Percentiles rank a stretch among this genome's conserved stretches.
These are phyloP conservation scores for Promerops cafer DNA, from an alignment of 2,113 vertebrate species.

Conservation along the genomic window DNA sequence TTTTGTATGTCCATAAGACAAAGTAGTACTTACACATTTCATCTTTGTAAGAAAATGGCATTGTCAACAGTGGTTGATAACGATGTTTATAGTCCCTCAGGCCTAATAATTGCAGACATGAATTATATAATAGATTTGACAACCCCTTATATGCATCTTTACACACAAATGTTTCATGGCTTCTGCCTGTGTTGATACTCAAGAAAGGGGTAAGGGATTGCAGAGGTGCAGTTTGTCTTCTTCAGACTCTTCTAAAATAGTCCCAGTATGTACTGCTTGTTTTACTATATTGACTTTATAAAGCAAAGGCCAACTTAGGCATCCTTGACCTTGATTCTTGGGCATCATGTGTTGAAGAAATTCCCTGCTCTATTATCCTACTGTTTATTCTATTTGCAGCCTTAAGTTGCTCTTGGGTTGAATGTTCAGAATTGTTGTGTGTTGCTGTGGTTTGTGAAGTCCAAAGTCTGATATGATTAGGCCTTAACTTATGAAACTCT, in stretches of 20 bases:
- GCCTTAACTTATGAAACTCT: not conserved
- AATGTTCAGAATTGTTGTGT: not conserved
- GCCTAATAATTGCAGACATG: not conserved
- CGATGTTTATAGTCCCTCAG: not conserved
- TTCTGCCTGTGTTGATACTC: not conserved
- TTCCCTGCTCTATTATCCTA: not conserved
- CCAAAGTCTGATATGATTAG: not conserved
- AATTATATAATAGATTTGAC: not conserved
- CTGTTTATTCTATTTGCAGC: not conserved
- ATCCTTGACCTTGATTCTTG: not conserved
- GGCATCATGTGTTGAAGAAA: not conserved
- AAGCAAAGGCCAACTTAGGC: not conserved
- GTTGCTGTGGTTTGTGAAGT: not conserved
- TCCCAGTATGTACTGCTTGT: not conserved
- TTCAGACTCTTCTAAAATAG: not conserved
- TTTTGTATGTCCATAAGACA: not conserved
- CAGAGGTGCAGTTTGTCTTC: not conserved
- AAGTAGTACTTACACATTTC: not conserved
- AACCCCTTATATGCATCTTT: fast-evolving
- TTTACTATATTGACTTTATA: not conserved
- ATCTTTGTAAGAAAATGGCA: not conserved
- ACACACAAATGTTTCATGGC: not conserved
- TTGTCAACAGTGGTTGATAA: not conserved
- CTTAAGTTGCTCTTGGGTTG: not conserved
- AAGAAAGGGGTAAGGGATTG: not conserved